phyloP scores from a whole-genome alignment of 2,113 vertebrate species.

The Entosphenus tridentatus region DNA sequence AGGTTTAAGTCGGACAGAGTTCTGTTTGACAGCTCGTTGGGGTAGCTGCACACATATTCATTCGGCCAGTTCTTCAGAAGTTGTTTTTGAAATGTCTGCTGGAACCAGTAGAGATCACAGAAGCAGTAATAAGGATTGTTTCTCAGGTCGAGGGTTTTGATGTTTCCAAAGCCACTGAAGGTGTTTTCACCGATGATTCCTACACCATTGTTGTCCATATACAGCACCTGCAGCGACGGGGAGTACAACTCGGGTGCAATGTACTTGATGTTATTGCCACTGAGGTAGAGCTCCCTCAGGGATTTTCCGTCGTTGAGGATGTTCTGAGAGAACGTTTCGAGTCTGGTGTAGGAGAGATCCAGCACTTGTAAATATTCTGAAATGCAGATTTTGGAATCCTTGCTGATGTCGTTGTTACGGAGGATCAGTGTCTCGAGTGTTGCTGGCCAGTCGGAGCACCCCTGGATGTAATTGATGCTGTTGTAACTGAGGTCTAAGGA shows the following conservation, averaged over 20 bases:
- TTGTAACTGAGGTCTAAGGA: slow-evolving; percentile 2
- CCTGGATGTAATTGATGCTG: not conserved
- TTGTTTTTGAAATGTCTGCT: not conserved
- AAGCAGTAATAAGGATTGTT: not conserved
- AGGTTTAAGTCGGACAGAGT: slow-evolving; percentile 1
- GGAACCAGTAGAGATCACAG: slow-evolving; percentile 5
- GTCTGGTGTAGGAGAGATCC: not conserved
- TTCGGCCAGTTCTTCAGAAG: not conserved
- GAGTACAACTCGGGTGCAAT: not conserved
- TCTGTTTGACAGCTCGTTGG: not conserved
- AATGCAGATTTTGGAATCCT: not conserved
- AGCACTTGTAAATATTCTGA: not conserved
- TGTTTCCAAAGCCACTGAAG: not conserved
- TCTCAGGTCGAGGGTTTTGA: not conserved
- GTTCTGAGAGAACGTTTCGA: not conserved
- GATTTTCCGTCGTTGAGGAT: not conserved
- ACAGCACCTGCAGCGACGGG: not conserved
- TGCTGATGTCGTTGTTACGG: not conserved
- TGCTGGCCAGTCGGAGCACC: not conserved
- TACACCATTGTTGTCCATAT: not conserved
- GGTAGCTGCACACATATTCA: not conserved
- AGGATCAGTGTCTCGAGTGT: not conserved
- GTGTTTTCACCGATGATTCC: not conserved
- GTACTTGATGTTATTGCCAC: slow-evolving; percentile 4
- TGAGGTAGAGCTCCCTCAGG: slow-evolving; percentile 1